Percentiles rank a stretch among this genome's conserved stretches.
Conservation (phyloP, 1,140 invertebrate species). For the Thaumetopoea pityocampa region DNA sequence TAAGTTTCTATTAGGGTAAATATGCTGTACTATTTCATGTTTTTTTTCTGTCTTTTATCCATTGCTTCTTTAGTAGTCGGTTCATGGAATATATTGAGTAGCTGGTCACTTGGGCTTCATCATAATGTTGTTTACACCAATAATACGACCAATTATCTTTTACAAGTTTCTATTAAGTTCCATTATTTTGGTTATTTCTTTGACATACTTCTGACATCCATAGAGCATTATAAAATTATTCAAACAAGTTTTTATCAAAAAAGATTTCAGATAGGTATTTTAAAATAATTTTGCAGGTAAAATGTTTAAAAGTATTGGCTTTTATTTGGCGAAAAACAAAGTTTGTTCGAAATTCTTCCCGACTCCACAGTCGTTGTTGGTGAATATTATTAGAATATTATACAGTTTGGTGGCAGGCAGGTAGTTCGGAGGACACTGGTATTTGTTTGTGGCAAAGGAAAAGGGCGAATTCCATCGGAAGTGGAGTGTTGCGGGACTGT, state of each 20-base stretch:
- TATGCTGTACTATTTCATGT: background rate
- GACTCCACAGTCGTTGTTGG: conserved; percentile 16
- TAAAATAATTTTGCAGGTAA: too few species aligned
- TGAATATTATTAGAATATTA: conserved; percentile 35
- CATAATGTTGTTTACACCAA: background rate
- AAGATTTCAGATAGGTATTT: background rate
- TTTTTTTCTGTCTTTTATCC: background rate
- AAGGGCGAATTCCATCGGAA: conserved; percentile 34
- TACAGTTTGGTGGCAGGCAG: conserved; percentile 22
- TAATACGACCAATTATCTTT: too few species aligned
- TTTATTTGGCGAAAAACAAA: background rate
- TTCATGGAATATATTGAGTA: too few species aligned
- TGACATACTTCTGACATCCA: too few species aligned
- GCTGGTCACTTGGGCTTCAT: too few species aligned
- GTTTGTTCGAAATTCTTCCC: background rate
- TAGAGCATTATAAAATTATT: too few species aligned
- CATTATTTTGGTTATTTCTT: too few species aligned
- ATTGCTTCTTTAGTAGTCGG: background rate
- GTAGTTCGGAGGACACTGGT: conserved; percentile 17
- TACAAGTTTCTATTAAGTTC: too few species aligned
- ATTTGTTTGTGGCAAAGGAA: conserved; percentile 39
- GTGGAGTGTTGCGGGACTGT: conserved; percentile 9
- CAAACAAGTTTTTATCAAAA: background rate
- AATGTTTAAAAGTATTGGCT: background rate
- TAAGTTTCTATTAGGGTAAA: background rate